These are phyloP conservation scores for Leptinotarsa juncta DNA, from an alignment of 2,888 invertebrate species.

Conservation along the genomic window DNA sequence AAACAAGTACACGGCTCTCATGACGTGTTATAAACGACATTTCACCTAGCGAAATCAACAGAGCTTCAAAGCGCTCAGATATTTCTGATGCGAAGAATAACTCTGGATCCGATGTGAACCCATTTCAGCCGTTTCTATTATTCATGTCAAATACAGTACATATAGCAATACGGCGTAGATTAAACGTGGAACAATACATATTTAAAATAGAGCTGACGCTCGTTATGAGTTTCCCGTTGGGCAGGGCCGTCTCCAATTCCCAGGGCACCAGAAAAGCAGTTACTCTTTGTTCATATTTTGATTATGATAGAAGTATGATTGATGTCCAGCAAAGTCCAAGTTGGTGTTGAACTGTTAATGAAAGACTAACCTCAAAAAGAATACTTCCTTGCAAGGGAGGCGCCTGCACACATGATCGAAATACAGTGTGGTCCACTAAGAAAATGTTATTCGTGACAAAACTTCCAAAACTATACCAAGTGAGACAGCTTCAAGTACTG, in stretches of 20 bases:
- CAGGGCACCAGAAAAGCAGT: neutral
- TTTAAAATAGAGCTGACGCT: conserved; percentile 37
- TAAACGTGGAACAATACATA: conserved; percentile 39
- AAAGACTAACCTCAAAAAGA: too few relatives aligned
- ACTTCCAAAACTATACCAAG: too few relatives aligned
- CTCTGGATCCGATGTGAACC: conserved; percentile 8
- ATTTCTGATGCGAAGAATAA: neutral
- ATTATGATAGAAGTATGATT: too few relatives aligned
- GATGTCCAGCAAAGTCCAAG: too few relatives aligned
- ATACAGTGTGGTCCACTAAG: too few relatives aligned
- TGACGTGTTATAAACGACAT: neutral
- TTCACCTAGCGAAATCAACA: neutral
- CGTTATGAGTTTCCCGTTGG: conserved; percentile 30
- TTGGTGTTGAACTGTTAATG: too few relatives aligned
- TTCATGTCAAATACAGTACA: conserved; percentile 35
- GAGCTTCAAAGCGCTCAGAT: neutral
- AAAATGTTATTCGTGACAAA: too few relatives aligned
- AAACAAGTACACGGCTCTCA: neutral
- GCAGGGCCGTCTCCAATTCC: neutral
- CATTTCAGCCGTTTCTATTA: conserved; percentile 23
- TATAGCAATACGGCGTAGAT: conserved; percentile 33
- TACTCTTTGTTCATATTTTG: too few relatives aligned
- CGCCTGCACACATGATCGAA: too few relatives aligned
- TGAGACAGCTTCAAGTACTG: too few relatives aligned
- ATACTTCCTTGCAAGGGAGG: too few relatives aligned